Base-by-base conservation (phyloP, 2,888 invertebrate species). In the Lithosia quadra region DNA sequence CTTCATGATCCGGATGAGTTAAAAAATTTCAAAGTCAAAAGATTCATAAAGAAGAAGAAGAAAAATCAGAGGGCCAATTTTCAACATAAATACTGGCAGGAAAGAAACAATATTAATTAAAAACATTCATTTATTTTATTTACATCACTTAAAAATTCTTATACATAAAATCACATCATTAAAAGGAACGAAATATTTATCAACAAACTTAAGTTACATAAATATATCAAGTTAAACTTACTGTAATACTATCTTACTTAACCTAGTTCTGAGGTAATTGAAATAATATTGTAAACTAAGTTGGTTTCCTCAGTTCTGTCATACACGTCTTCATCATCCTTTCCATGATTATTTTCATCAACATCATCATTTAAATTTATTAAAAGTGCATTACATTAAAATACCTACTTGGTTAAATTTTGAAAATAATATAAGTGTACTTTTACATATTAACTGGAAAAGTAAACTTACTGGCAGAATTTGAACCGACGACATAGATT, bases 81-180 rank as follows among this genome's bases (percentile, higher is more conserved):
- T n/a, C n/a, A n/a, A 33, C 33, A 5, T 33, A 33, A 33, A 7
- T 18, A 18, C 43, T 18, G 39, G 4, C 39, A 39, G 39, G 7
- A 43, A 43, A 18, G 49, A 49, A 49, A 49, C 0, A 36, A 24
- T 0, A 61, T 4, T 55, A 43, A 8, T 21, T 62, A 53, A 63
- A 39, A 33, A 33, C 11, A 49, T 21, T 62, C n/a, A 62, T 33
- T 53, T 49, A 53, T 63, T 63, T 28, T 24, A 11, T 18, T 15
- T 21, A 39, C 28, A 9, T 63, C 28, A 21, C 33, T 13, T 39
- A 55, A 28, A 13, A 59, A 43, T 7, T 24, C 67, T 62, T 62
- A 67, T 36, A 61, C 18, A 28, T 56, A 61, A 65, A 61, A 68
- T 68, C 64, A 68, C 68, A 68, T 56, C 65, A 55, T 33, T 22